Base-by-base conservation (phyloP, 2,888 invertebrate genomes). In the Drosophila antonietae region DNA sequence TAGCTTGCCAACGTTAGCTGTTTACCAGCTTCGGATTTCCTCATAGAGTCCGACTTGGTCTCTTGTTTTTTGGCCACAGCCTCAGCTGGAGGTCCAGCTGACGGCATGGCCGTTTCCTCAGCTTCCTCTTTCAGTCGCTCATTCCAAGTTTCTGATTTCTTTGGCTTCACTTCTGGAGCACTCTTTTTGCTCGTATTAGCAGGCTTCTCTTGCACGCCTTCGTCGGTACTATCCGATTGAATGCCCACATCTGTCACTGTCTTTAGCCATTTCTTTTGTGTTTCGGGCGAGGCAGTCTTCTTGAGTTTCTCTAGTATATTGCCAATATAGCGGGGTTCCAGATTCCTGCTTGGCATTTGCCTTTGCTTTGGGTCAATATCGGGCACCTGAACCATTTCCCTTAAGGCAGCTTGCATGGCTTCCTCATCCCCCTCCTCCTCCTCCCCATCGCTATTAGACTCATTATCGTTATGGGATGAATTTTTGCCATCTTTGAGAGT, bases 341-440 rank as follows among this genome's bases (percentile, higher is more conserved):
- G n/a, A 2, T 15, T 15, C 12, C 9, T 4, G 2, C 2, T 9
- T 14, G 56, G 20, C 20, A 18, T 1, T 2, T 43, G 2, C 1
- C 8, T 33, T 10, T 60, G 43, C 0, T 15, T 31, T 0, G 58
- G 44, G 1, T 83, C 80, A 7, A 79, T 65, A 33, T 87, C 83
- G 6, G 88, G 76, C 46, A 67, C 72, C 56, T 61, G 58, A 0
- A 87, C 73, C 68, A 78, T 63, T 57, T 84, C 81, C 18, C 53
- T 59, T 37, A 84, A 18, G n/a, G 83, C 83, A 10, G 57, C 69
- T 28, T 66, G 68, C 67, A 83, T 14, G 7, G 78, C 85, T 1
- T 37, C 73, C 9, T 73, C 73, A 33, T 86, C 18, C 18, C 14
- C 18, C 37, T 15, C 14, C 37, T 37, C 71, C 10, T 72, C 73